Conservation (phyloP, 2,113 vertebrate species). For the Sylvia atricapilla region DNA sequence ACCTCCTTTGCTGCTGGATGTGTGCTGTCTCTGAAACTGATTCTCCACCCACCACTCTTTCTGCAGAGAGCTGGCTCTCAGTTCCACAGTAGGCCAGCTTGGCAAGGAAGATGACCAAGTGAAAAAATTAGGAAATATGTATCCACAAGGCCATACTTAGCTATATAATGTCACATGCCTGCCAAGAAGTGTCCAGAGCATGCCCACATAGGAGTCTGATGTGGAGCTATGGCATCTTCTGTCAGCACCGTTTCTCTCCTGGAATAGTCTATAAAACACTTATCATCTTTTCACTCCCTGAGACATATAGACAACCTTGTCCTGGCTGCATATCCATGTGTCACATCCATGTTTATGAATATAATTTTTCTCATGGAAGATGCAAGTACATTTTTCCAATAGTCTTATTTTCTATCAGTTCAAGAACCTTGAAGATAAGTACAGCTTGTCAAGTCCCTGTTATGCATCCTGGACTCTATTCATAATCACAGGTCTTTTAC, state of each 20-base stretch:
- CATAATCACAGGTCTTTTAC: neutral
- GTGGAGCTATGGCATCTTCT: neutral
- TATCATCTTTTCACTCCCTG: neutral
- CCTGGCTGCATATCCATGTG: too few relatives aligned
- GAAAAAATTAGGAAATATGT: neutral
- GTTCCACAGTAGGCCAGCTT: neutral
- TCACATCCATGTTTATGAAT: neutral
- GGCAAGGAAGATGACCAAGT: neutral
- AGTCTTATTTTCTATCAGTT: neutral
- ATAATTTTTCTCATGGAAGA: neutral
- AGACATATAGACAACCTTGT: neutral
- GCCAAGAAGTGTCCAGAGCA: neutral
- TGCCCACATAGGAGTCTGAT: neutral
- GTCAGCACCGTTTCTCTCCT: rapidly evolving
- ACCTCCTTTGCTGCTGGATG: neutral
- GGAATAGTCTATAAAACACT: neutral
- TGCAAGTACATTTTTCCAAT: neutral
- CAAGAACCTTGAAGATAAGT: neutral
- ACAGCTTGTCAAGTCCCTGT: neutral
- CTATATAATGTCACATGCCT: rapidly evolving
- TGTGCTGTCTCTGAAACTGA: neutral
- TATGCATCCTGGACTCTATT: neutral
- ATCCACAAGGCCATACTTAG: neutral
- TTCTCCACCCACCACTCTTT: neutral
- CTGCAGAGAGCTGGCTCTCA: neutral